Percentiles rank a stretch among this genome's conserved stretches.
Evolutionary conservation across 2,888 invertebrate species (phyloP).

Genomic region (Drosophila borborema): DNA sequence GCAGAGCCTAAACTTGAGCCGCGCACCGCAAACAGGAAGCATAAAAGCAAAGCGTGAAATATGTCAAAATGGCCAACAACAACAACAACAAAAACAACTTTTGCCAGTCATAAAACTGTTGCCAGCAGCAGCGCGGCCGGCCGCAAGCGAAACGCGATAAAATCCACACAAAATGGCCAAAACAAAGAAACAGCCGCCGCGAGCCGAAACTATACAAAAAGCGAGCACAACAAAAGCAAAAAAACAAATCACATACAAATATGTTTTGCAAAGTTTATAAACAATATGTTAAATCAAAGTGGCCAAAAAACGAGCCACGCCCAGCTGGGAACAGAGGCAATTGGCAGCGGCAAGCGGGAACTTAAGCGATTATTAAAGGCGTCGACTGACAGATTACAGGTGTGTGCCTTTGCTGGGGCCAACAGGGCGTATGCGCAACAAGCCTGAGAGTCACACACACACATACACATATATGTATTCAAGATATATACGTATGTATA

Average conservation of each 20-base stretch:
- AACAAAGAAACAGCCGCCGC: constrained; percentile 18
- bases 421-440: constrained; percentile 49
- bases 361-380: constrained; percentile 76
- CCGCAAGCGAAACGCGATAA: constrained; percentile 33
- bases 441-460: constrained; percentile 5
- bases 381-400: constrained; percentile 75
- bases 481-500: background rate
- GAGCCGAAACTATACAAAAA: constrained; percentile 12
- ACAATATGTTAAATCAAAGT: constrained; percentile 55
- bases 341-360: background rate
- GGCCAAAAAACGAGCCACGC: constrained; percentile 29
- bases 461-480: background rate
- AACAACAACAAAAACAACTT: constrained; percentile 41
- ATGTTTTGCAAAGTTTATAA: constrained; percentile 55
- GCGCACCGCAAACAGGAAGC: constrained; percentile 29
- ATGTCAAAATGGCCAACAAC: constrained; percentile 56
- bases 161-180: constrained; percentile 21
- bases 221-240: constrained; percentile 6
- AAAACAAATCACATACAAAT: constrained; percentile 14
- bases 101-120: constrained; percentile 53
- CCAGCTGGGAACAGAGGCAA: background rate
- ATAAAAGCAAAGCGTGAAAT: constrained; percentile 63
- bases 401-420: constrained; percentile 21
- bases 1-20: constrained; percentile 27
- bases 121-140: constrained; percentile 33